Evolutionary conservation across 1,140 invertebrate species (phyloP).

Genomic region (Myzus persicae): DNA sequence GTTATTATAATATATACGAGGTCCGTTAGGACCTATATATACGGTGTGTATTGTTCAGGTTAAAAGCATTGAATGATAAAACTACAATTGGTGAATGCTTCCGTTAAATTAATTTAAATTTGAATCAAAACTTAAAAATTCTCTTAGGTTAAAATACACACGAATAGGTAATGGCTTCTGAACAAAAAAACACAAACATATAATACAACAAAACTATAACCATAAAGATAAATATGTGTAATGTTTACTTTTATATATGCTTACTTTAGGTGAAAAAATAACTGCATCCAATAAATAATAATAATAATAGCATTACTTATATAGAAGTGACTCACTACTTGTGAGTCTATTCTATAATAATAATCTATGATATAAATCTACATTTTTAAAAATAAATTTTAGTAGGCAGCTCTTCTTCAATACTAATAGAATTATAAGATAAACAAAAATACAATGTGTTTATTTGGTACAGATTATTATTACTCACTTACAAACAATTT

Average conservation of each 20-base stretch:
- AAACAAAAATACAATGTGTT: not conserved
- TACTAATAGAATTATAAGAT: not conserved
- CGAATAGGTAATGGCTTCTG: no score
- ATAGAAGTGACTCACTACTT: no score
- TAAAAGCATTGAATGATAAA: no score
- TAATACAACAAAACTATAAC: not conserved
- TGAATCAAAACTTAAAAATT: not conserved
- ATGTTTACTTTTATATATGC: not conserved
- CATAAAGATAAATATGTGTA: not conserved
- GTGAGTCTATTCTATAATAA: no score
- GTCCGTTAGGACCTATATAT: no score
- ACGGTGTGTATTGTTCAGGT: no score
- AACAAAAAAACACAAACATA: not conserved
- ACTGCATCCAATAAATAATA: no score
- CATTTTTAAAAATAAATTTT: not conserved
- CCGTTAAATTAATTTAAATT: not conserved
- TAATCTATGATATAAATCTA: no score
- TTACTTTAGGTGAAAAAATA: no score
- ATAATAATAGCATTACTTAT: no score
- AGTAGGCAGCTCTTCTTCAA: not conserved
- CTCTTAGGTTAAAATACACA: not conserved
- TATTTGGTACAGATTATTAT: no score
- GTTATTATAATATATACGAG: no score
- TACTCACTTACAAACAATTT: not conserved
- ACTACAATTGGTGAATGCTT: not conserved